Base-by-base conservation (phyloP, 2,888 invertebrate genomes). In the Panzeria rudis region DNA sequence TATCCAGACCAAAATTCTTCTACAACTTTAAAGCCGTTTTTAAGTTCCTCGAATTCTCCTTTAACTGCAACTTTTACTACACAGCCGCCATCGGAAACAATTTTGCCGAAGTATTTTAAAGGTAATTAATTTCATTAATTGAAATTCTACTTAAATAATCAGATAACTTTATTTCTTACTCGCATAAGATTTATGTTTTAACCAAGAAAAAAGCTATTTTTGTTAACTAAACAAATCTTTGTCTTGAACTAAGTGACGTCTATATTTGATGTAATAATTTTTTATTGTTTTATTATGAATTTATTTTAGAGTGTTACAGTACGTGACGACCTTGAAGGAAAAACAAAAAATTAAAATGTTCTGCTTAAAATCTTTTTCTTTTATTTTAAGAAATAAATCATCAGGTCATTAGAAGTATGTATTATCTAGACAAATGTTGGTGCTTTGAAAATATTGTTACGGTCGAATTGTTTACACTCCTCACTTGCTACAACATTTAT, bases 271-370 rank as follows among this genome's bases (percentile, higher is more conserved):
- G n/a, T 62, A 44, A 62, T 47, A 56, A 35, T 20, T 41, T 52
- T n/a, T 75, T 15, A 17, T 50, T 73, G 11, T 17, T 41, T 47
- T 29, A 47, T 59, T 32, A 54, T 44, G 64, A 59, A 29, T 54
- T 77, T 54, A 11, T 17, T 93, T 62, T 93, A 23, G 17, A 61
- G 25, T 50, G 80, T 50, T 69, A 44, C 86, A 59, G 92, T 94
- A 4, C 93, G 93, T 29, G 94, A 94, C 79, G 93, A 94, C 78
- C 92, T 92, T 84, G 44, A 77, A 71, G 25, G 68, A 66, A 38
- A 54, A 69, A 41, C 72, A 66, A 38, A 54, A 69, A 41, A 44
- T 71, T 69, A 44, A 69, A 61, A 73, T 64, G 75, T 84, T 84
- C 69, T 80, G 64, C 17, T 41, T 44, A 38, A 72, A 20, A 50